A percentile compares a stretch with the other conserved stretches of the same genome.
Evolutionary conservation across 35 echinoderm and acorn worm genomes (phyloP).

Genomic region (Heliocidaris tuberculata): DNA sequence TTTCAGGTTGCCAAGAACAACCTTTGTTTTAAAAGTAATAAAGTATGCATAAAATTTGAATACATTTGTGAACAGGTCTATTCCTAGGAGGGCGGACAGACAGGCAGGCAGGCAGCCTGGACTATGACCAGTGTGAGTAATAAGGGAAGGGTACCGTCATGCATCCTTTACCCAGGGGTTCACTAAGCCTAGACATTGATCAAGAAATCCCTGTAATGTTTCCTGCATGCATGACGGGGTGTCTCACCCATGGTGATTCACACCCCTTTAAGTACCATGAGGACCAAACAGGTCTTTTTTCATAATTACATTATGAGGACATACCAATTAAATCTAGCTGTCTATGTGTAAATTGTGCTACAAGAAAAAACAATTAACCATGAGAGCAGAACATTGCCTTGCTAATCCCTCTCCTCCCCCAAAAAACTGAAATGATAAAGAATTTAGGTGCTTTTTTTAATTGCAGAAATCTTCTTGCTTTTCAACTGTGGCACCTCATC

Average conservation of each 20-base stretch:
- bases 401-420: neutral
- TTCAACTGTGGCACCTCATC: too few species aligned
- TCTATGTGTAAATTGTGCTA: neutral
- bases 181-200: neutral
- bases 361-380: neutral
- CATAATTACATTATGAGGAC: neutral
- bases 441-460: too few species aligned
- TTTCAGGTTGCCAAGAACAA: too few species aligned
- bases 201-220: neutral
- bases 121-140: neutral
- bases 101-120: neutral
- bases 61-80: too few species aligned
- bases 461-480: too few species aligned
- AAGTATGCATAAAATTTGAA: too few species aligned
- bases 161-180: neutral
- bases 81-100: neutral
- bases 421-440: neutral
- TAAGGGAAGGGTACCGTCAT: neutral
- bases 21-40: too few species aligned
- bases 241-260: neutral
- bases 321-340: slow-evolving; percentile 1
- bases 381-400: neutral
- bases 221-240: neutral
- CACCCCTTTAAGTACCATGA: neutral
- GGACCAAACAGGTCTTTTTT: neutral